Evolutionary conservation across 2,797 vertebrate species (phyloP), one percentile per base, ranked within the genome.

Genomic region (Anolis apletophallus): DNA sequence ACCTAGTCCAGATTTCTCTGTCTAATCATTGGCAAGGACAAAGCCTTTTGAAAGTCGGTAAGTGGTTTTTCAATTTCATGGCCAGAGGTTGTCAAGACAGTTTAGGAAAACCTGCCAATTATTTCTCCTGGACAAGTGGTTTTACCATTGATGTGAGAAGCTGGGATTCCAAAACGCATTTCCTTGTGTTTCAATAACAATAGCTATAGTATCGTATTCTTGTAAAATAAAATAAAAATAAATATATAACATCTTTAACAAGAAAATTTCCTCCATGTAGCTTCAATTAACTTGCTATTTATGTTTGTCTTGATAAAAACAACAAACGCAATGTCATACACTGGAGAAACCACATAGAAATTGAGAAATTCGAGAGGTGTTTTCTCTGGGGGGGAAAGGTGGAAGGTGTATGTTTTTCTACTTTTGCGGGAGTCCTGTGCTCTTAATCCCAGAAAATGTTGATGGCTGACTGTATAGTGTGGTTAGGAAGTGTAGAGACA

Each of bases 1-100:
- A 88, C 84, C 83, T 85, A 8, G 36, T 81, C 90, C 91, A 92
- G 79, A 76, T 86, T 90, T 92, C 88, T 91, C 86, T 69, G 77
- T 81, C 64, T 59, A 88, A 87, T 84, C 46, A 78, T 6, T 88
- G 89, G 88, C 90, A 88, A 92, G 83, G 76, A 84, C 89, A 94
- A 91, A 93, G 84, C 80, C 73, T 0, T 83, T 84, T 40, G 5
- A 83, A 81, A 77, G 52, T 92, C 81, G 2, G 76, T 85, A 87
- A 94, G 64, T 40, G 61, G 71, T 89, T 94, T 91, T 95, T 91
- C 86, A 92, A 81, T 94, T 89, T 92, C 92, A 84, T 81, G 88
- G 88, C 85, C 74, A 78, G 92, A 91, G 87, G 93, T 94, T 95
- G 94, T 94, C 94, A 94, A 93, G 95, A 94, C 90, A 93, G 84